These are phyloP conservation scores for Thripadectes ignobilis DNA, from an alignment of 2,797 vertebrate genomes.

Conservation along the genomic window DNA sequence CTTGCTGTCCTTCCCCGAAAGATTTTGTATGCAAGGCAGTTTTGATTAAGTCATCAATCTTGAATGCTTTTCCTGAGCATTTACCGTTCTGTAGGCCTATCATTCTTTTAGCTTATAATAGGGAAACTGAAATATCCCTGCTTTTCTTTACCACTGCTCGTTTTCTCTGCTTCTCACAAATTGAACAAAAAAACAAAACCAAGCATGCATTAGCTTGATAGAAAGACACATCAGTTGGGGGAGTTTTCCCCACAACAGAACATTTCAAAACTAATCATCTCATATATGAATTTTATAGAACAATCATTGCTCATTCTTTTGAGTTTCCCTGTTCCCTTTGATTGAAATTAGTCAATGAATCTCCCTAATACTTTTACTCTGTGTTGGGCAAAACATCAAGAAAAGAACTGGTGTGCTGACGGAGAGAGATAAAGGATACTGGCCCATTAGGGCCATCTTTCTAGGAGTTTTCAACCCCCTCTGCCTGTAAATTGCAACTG, in stretches of 20 bases:
- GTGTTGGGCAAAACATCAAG: not conserved
- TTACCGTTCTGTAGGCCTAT: not conserved
- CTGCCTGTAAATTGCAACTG: not conserved
- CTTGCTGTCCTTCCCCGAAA: not conserved
- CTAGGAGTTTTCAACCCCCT: not conserved
- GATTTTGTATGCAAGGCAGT: not conserved
- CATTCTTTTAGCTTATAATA: not conserved
- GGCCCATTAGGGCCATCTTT: not conserved
- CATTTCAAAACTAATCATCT: slow-evolving; percentile 24
- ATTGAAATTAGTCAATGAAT: slow-evolving; percentile 17
- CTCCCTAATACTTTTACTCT: not conserved
- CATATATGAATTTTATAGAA: slow-evolving; percentile 1
- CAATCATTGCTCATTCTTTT: not conserved
- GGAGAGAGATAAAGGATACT: not conserved
- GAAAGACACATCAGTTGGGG: not conserved
- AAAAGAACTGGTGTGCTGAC: not conserved
- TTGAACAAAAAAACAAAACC: not conserved
- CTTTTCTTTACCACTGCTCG: not conserved
- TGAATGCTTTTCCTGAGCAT: slow-evolving; percentile 4
- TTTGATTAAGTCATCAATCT: slow-evolving; percentile 37
- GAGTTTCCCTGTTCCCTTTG: not conserved
- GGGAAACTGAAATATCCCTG: not conserved
- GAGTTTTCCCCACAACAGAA: not conserved
- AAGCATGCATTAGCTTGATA: not conserved
- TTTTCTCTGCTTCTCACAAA: not conserved